A percentile compares a stretch with the other conserved stretches of the same genome.
Conservation (phyloP, 1,140 invertebrate species). For the Nasonia vitripennis region DNA sequence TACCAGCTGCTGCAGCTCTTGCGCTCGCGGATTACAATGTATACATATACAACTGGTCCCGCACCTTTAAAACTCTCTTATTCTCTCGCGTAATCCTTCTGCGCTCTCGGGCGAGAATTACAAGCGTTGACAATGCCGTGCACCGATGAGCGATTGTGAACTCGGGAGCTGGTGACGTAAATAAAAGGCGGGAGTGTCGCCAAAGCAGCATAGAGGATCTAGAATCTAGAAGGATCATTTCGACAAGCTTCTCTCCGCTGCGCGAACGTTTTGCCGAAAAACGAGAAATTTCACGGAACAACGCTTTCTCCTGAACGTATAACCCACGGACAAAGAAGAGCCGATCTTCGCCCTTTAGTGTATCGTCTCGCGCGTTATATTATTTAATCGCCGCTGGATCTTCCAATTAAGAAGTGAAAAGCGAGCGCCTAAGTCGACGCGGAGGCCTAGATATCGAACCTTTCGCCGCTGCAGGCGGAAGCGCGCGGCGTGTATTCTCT, state of each 20-base stretch:
- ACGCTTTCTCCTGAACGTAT: not conserved
- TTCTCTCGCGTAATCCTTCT: not conserved
- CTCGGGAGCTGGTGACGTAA: not conserved
- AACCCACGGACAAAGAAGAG: not conserved
- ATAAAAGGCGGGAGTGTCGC: not conserved
- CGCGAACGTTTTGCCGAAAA: not conserved
- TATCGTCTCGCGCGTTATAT: not conserved
- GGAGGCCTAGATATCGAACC: slow-evolving; percentile 23
- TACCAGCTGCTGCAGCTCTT: not conserved
- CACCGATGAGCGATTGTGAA: slow-evolving; percentile 28
- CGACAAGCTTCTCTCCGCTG: not conserved
- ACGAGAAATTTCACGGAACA: not conserved
- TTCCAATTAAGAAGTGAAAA: slow-evolving; percentile 49
- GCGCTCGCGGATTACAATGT: not conserved
- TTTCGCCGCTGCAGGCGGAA: not conserved
- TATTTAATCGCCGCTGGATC: slow-evolving; percentile 39
- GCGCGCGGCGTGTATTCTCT: not conserved
- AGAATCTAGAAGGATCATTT: not conserved
- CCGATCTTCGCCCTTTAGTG: not conserved
- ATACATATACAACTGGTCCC: not conserved
- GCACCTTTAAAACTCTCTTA: not conserved
- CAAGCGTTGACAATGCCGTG: not conserved
- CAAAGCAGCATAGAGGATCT: not conserved
- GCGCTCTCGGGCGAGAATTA: not conserved
- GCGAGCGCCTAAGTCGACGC: not conserved